Base-by-base conservation (phyloP, 2,113 vertebrate species). In the Suncus etruscus region DNA sequence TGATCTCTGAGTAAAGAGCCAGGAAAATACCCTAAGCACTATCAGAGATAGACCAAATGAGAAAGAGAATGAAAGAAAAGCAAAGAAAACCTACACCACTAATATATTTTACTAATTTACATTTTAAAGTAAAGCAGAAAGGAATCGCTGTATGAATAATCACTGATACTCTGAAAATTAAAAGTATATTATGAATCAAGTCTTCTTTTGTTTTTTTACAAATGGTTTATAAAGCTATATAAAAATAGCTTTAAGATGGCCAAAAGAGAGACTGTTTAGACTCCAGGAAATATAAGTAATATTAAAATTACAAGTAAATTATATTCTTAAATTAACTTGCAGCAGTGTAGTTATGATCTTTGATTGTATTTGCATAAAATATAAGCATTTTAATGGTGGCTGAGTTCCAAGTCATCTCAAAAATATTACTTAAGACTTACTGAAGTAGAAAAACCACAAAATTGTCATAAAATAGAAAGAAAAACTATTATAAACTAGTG, bases 381-480 rank as follows among this genome's bases (percentile, higher is more conserved):
- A 58, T 68, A 10, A 80, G 4, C 20, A 9, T 31, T 93, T 66
- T 69, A 88, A 50, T 82, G 50, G 61, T 84, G 24, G 79, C 9
- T 72, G 29, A 39, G 22, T 82, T 89, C 11, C 45, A 74, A 81
- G 16, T 90, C 25, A 76, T 50, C 27, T 90, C 83, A 72, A 80
- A 90, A 90, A 72, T 18, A 84, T 72, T 78, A 51, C 16, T 5
- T 75, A 78, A 82, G 15, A 25, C 48, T 75, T 54, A 81, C 48
- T 91, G n/a, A 14, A 86, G 63, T n/a, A 83, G 29, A 95, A 94
- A 90, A 54, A 74, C 16, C 31, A 61, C n/a, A 80, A 65, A 93
- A 66, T 48, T 88, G 4, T 16, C 22, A 72, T 83, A 9, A 68
- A 31, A 86, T 90, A 50, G 48, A 65, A 20, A 88, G 86, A 6